Percentiles rank a stretch among this genome's conserved stretches.
Conservation (phyloP, 2,797 vertebrate genomes). For the Epinephelus coioides region DNA sequence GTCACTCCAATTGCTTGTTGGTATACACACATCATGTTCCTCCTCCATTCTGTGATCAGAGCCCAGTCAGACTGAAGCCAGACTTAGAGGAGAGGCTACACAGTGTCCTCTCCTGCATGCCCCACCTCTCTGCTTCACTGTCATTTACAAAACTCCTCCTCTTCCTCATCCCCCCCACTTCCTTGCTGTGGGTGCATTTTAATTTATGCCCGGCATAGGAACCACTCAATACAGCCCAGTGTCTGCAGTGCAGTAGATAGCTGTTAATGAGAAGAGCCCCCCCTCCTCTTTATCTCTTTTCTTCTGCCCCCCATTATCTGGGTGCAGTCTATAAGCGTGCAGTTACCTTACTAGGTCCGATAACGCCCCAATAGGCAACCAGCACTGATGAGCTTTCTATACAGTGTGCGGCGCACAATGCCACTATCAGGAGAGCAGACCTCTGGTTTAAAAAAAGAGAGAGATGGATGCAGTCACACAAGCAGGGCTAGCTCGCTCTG, state of each 20-base stretch:
- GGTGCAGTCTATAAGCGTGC: conserved; percentile 96
- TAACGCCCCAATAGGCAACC: conserved; percentile 96
- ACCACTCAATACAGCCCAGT: conserved; percentile 92
- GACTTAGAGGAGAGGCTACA: conserved; percentile 20
- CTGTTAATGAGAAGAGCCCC: conserved; percentile 99
- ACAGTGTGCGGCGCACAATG: conserved; percentile 95
- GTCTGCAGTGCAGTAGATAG: conserved; percentile 98
- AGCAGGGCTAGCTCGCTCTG: conserved; percentile 87
- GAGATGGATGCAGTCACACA: conserved; percentile 72
- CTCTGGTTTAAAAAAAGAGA: conserved; percentile 77
- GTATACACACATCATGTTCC: conserved; percentile 7
- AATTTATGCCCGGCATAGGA: conserved; percentile 92
- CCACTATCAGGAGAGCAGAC: conserved; percentile 95
- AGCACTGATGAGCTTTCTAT: conserved; percentile 98
- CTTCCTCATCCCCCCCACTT: conserved; percentile 49
- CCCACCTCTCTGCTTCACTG: conserved; percentile 36
- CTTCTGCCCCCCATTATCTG: conserved; percentile 97
- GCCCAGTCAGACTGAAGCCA: conserved; percentile 28
- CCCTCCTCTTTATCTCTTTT: conserved; percentile 93
- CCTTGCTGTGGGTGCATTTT: conserved; percentile 82
- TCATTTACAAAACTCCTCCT: conserved; percentile 63
- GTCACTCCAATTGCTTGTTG: neutral
- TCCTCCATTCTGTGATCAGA: conserved; percentile 12
- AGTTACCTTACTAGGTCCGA: conserved; percentile 94
- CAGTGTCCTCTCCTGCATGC: neutral